Percentiles rank a stretch among this genome's conserved stretches.
Conservation (phyloP, 1,140 invertebrate genomes). For the Solenopsis fugax region DNA sequence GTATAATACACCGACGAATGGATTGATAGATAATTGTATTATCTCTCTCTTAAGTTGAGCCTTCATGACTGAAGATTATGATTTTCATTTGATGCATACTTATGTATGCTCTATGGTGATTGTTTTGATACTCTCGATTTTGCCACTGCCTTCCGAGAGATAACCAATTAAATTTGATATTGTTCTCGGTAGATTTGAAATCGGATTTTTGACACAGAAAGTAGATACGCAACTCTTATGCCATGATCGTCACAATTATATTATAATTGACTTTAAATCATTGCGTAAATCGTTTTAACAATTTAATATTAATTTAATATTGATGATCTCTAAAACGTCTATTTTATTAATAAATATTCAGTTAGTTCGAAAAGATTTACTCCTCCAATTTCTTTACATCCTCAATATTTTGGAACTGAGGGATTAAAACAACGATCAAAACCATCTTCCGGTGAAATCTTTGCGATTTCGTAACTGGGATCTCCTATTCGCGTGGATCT, state of each 20-base stretch:
- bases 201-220: not conserved
- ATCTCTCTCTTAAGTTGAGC: no score
- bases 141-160: no score
- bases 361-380: not conserved
- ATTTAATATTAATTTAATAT: slow-evolving; percentile 9
- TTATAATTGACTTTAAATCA: slow-evolving; percentile 1
- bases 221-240: no score
- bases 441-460: not conserved
- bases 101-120: no score
- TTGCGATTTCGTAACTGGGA: not conserved
- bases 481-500: not conserved
- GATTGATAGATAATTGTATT: no score
- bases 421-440: not conserved
- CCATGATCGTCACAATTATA: not conserved
- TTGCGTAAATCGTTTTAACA: not conserved
- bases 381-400: not conserved
- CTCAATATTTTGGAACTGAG: not conserved
- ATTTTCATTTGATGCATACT: no score
- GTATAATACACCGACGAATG: no score
- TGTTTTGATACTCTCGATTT: no score
- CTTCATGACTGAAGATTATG: no score
- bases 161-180: no score
- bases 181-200: no score
- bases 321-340: not conserved
- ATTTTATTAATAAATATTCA: not conserved